Evolutionary conservation across 2,113 vertebrate species (phyloP), one percentile per base, ranked within the genome.

Genomic region (Nematolebias whitei): DNA sequence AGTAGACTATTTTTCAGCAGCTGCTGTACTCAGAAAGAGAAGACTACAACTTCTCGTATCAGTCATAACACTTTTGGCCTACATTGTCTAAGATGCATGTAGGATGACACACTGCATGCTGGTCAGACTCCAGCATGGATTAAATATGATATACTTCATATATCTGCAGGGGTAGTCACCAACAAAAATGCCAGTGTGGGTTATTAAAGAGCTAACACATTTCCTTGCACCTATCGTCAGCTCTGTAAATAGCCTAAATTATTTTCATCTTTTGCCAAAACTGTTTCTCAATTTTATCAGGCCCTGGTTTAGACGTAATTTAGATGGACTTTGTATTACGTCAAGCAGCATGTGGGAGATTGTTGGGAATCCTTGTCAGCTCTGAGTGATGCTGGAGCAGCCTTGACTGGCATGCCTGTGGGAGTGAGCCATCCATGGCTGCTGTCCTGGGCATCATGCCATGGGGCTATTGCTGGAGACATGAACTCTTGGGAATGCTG

Each of bases 401-500:
- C 82, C 76, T 86, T 82, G 82, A 88, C 80, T 73, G 81, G 78
- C 81, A 73, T 80, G 84, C 83, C 81, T 84, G 77, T 83, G 79
- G 79, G 69, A 85, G 68, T 80, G 79, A 86, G 80, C 79, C 81
- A 80, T 79, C 75, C 82, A 38, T 63, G 74, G 76, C 85, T 50
- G 50, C 65, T 73, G 83, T 87, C 85, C 86, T 79, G 85, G 90
- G 90, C 88, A 80, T 75, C 68, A 18, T 79, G 88, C 87, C 88
- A 88, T 74, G 29, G 80, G 76, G 85, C 91, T 92, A 92, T 90
- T 91, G 88, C 88, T 87, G 88, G 90, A 87, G 80, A 80, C 57
- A 65, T 90, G 84, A 87, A 89, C 88, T 86, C 87, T 82, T 71
- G 87, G 80, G 87, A 89, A 91, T 89, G 90, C 55, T 63, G 73